Conservation (phyloP, 2,113 vertebrate genomes). For the Trichomycterus rosablanca region DNA sequence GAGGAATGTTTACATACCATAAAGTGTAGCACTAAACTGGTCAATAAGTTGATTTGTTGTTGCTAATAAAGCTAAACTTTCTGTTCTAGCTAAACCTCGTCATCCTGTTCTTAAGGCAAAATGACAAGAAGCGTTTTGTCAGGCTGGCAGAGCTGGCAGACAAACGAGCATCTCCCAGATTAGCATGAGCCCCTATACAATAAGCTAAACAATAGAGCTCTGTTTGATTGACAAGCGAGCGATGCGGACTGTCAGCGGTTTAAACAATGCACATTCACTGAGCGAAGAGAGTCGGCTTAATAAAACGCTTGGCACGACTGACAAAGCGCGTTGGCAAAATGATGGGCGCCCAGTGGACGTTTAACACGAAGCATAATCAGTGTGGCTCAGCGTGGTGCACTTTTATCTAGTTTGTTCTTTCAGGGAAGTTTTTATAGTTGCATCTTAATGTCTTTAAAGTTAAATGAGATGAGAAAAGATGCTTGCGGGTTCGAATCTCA, state of each 20-base stretch:
- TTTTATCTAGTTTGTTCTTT: too few species aligned
- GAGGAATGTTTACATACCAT: too few species aligned
- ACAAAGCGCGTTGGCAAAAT: slow-evolving; percentile 22
- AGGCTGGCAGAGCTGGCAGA: slow-evolving; percentile 18
- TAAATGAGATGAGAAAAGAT: too few species aligned
- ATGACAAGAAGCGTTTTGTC: slow-evolving; percentile 14
- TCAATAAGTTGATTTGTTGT: too few species aligned
- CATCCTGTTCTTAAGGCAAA: neutral
- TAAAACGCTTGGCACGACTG: slow-evolving; percentile 13
- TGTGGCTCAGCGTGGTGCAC: too few species aligned
- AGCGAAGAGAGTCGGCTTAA: slow-evolving; percentile 9
- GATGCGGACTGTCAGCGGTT: slow-evolving; percentile 16
- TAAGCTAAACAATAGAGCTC: slow-evolving; percentile 24
- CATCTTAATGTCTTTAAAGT: too few species aligned
- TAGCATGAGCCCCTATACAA: slow-evolving; percentile 35
- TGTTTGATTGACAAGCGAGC: slow-evolving; percentile 33
- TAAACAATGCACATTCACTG: slow-evolving; percentile 34
- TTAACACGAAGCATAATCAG: too few species aligned
- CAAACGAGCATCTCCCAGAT: slow-evolving; percentile 36
- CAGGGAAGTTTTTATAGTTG: too few species aligned
- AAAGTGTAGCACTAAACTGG: too few species aligned
- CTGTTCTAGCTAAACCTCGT: too few species aligned
- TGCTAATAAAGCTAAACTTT: too few species aligned
- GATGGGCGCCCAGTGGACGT: slow-evolving; percentile 2
- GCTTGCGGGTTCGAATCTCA: too few species aligned